Percentiles rank a stretch among this genome's conserved stretches.
Conservation (phyloP, 2,888 invertebrate genomes). For the Chelonus formosanus region DNA sequence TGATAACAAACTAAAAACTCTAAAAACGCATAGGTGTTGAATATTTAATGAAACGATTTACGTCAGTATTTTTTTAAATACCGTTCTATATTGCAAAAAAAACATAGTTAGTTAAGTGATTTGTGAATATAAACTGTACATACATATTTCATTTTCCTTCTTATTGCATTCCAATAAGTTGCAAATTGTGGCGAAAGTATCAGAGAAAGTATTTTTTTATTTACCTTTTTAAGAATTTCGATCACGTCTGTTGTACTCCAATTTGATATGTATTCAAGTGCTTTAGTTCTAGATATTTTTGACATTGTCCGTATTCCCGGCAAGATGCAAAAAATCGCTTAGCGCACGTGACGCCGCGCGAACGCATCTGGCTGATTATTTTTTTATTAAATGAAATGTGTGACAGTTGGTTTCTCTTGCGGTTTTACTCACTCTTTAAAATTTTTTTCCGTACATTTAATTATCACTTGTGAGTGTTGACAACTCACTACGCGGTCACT, state of each 20-base stretch:
- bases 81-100: too few species aligned
- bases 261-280: slow-evolving; percentile 55
- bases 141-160: too few species aligned
- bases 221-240: slow-evolving; percentile 55
- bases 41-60: neutral
- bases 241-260: slow-evolving; percentile 57
- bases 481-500: too few species aligned
- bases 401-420: slow-evolving; percentile 39
- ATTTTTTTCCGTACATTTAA: slow-evolving; percentile 30
- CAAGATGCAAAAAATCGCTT: slow-evolving; percentile 40
- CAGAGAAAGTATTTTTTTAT: neutral
- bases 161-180: neutral
- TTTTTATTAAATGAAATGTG: slow-evolving; percentile 49
- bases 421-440: slow-evolving; percentile 28
- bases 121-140: too few species aligned
- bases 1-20: neutral
- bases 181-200: neutral
- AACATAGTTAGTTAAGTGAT: too few species aligned
- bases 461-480: too few species aligned
- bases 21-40: neutral
- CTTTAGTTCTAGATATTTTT: slow-evolving; percentile 51
- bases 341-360: slow-evolving; percentile 50
- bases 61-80: too few species aligned
- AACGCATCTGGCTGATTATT: slow-evolving; percentile 50
- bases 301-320: slow-evolving; percentile 50